Base-by-base conservation (phyloP, 2,888 invertebrate species). In the Dynastes grantii region DNA sequence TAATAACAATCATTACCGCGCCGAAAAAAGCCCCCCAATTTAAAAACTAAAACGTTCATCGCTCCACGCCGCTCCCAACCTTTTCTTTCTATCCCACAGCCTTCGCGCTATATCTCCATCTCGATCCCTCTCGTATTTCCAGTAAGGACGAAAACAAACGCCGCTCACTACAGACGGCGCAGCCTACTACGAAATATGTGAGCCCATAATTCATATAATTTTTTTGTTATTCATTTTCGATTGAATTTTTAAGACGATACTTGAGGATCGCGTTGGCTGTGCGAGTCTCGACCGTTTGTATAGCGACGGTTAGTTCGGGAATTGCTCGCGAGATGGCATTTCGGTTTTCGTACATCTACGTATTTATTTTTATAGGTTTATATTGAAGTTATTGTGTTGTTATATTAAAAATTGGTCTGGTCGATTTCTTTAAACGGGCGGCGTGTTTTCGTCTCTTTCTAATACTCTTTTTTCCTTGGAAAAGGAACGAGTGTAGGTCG, bases 221-320 rank as follows among this genome's bases (percentile, higher is more conserved):
- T 82, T 82, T 83, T 82, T 83, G 79, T 83, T 83, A 83, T 83
- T 83, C 82, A 82, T 83, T 83, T 82, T 82, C 83, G 83, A 83
- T 83, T 83, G 83, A 82, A 82, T 82, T 83, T 45, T 83, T 81
- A 83, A 83, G 83, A 80, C 81, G 79, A 76, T 71, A 68, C 78
- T 76, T 63, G 27, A 45, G 45, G 61, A 27, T 51, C 68, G 55
- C 53, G 53, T 55, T 63, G 37, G 51, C 29, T 32, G 53, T 37
- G 49, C 71, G 73, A 78, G 8, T 63, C 22, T 78, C 73, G 73
- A 16, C 64, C 55, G 55, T 58, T 22, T 76, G 51, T 65, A 27
- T 32, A 51, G 27, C 63, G 37, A 16, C 45, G 70, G 22, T 71
- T 51, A 27, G 53, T 37, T 32, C 68, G 4, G 22, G 22, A 58